A percentile compares a stretch with the other conserved stretches of the same genome.
Conservation (phyloP, 2,888 invertebrate genomes). For the Lucinisca nassula region DNA sequence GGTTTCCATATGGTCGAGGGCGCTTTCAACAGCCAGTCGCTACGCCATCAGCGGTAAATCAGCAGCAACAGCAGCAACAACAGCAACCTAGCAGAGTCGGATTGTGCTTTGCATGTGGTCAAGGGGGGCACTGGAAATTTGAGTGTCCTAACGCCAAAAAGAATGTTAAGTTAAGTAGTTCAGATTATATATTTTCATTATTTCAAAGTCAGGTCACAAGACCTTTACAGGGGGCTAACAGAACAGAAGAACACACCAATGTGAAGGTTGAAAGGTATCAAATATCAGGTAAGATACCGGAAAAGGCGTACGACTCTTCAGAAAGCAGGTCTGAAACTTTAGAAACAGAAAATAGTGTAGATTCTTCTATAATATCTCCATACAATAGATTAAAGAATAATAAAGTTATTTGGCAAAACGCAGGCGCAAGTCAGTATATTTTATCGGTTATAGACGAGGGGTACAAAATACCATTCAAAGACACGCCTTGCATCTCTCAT, state of each 20-base stretch:
- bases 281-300: neutral
- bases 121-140: neutral
- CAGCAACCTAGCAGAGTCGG: neutral
- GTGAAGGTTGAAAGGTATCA: neutral
- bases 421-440: constrained; percentile 10
- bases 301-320: neutral
- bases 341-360: neutral
- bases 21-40: too few species aligned
- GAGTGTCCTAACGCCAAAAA: neutral
- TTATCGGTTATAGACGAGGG: constrained; percentile 20
- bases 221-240: neutral
- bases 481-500: neutral
- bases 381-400: neutral
- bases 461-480: constrained; percentile 23
- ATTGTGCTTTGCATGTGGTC: neutral
- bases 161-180: neutral
- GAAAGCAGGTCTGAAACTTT: neutral
- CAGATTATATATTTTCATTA: neutral
- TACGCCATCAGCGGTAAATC: neutral
- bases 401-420: neutral
- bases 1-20: neutral
- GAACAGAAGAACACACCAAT: too few species aligned
- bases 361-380: neutral
- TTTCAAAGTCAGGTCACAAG: neutral
- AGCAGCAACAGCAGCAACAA: neutral